Base-by-base conservation (phyloP, 2,113 vertebrate genomes). In the Dasypus novemcinctus region DNA sequence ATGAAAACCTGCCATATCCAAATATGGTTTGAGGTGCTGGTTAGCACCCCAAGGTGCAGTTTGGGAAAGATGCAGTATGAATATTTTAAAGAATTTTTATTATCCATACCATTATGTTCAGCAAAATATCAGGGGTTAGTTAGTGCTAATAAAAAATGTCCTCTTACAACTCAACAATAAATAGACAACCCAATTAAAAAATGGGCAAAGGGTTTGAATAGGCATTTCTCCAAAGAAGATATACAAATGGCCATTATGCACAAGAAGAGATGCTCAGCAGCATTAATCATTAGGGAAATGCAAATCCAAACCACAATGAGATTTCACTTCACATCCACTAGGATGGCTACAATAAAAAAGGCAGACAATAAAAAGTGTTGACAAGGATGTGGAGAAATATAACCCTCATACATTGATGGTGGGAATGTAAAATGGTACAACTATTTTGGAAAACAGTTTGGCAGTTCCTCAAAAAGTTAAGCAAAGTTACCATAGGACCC, bases 401-500 rank as follows among this genome's bases (percentile, higher is more conserved):
- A n/a, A 25, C 14, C 20, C 41, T 75, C 36, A 12, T 5, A 11
- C 2, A 4, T 46, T 64, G 63, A 83, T 36, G 23, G 49, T 46
- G 25, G 79, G 79, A 18, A 52, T 4, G 49, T 23, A 41, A 83
- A 82, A 90, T 52, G 54, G 20, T 25, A 2, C 12, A 66, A 54
- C 25, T 18, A 12, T 68, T 36, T 41, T 61, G 83, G 43, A 69
- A 96, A 83, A 52, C 17, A 85, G 41, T 10, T 10, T 36, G 71
- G 59, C 79, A 87, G 78, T 64, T 89, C 88, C 80, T 85, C 78
- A 94, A 59, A 91, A 74, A 86, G 52, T 20, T 76, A 36, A 72
- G n/a, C 63, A 69, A 64, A 83, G 46, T 86, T 63, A 82, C 15
- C 69, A 54, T 43, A 36, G 76, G 84, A 93, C 87, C 69, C 38